Percentiles rank a stretch among this genome's conserved stretches.
These are phyloP conservation scores for Cheilosia vernalis DNA, from an alignment of 2,888 invertebrate species.

Conservation along the genomic window DNA sequence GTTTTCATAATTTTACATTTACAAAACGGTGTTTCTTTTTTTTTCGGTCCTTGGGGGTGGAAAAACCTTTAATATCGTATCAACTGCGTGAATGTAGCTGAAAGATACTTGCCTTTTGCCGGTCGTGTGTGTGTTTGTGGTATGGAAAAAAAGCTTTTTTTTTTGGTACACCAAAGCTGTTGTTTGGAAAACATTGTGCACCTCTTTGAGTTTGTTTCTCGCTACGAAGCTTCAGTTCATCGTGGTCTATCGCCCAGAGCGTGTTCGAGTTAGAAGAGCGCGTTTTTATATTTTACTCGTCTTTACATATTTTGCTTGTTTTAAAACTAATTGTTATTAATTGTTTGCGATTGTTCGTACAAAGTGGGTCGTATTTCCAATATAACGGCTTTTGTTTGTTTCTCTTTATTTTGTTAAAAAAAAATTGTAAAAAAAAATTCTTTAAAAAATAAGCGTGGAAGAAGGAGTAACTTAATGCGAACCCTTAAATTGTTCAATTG, in stretches of 20 bases:
- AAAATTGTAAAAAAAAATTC: not conserved
- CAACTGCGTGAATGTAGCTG: slow-evolving; percentile 48
- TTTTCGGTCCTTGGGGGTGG: slow-evolving; percentile 38
- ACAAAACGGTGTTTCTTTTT: slow-evolving; percentile 31
- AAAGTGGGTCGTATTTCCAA: not conserved
- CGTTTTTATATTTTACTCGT: slow-evolving; percentile 48
- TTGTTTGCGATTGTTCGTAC: not conserved
- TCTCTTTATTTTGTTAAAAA: not conserved
- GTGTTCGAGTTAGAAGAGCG: slow-evolving; percentile 37
- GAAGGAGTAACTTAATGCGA: not conserved
- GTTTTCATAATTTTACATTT: slow-evolving; percentile 68
- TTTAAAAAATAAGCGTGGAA: not conserved
- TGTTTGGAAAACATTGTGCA: slow-evolving; percentile 45
- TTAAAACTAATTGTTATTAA: slow-evolving; percentile 22
- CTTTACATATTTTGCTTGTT: slow-evolving; percentile 22
- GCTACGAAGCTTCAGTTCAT: slow-evolving; percentile 64
- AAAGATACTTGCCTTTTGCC: slow-evolving; percentile 7
- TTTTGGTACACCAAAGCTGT: slow-evolving; percentile 68
- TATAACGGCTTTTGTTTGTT: not conserved
- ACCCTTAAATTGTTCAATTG: slow-evolving; percentile 15
- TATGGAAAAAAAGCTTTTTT: slow-evolving; percentile 52
- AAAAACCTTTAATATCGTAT: slow-evolving; percentile 41
- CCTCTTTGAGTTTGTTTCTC: slow-evolving; percentile 59
- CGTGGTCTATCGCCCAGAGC: slow-evolving; percentile 63
- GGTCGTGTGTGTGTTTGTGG: slow-evolving; percentile 12